Conservation (phyloP, 1,140 invertebrate species). For the Lordiphosa stackelbergi region DNA sequence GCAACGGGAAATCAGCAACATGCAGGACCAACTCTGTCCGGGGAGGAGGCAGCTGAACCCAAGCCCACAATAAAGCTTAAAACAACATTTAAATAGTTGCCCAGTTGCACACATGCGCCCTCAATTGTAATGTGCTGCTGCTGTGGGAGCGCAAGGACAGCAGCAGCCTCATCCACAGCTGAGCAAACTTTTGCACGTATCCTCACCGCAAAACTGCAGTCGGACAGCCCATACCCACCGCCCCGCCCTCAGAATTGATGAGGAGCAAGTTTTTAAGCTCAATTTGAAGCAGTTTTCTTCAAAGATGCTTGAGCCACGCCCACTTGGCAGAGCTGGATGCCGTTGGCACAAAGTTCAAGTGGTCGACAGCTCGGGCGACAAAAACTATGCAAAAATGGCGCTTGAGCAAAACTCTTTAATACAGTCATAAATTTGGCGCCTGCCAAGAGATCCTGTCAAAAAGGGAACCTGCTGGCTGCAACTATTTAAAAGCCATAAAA, state of each 20-base stretch:
- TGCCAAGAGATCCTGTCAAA: slow-evolving; percentile 54
- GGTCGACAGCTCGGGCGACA: slow-evolving; percentile 51
- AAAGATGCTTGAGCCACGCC: slow-evolving; percentile 2
- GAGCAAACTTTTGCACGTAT: slow-evolving; percentile 1
- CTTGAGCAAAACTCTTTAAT: slow-evolving; percentile 52
- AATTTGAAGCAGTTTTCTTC: slow-evolving; percentile 17
- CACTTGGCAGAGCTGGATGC: neutral
- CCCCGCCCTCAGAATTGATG: slow-evolving; percentile 1
- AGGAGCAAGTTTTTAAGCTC: slow-evolving; percentile 14
- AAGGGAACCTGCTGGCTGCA: slow-evolving; percentile 47
- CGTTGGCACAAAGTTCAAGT: slow-evolving; percentile 10
- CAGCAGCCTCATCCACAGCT: slow-evolving; percentile 7
- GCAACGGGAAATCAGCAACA: slow-evolving; percentile 58
- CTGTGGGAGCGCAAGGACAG: neutral
- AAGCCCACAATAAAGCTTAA: slow-evolving; percentile 32
- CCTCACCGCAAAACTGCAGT: neutral
- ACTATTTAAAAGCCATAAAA: slow-evolving; percentile 75
- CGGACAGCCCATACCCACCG: no score
- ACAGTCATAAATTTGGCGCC: slow-evolving; percentile 64
- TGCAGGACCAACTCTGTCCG: slow-evolving; percentile 25
- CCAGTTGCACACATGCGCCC: slow-evolving; percentile 1
- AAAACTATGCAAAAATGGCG: slow-evolving; percentile 57
- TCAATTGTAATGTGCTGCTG: slow-evolving; percentile 5
- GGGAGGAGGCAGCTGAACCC: slow-evolving; percentile 1
- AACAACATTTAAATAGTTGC: slow-evolving; percentile 62